These are phyloP conservation scores for Cantharis rustica DNA, from an alignment of 2,888 invertebrate genomes.

Conservation along the genomic window DNA sequence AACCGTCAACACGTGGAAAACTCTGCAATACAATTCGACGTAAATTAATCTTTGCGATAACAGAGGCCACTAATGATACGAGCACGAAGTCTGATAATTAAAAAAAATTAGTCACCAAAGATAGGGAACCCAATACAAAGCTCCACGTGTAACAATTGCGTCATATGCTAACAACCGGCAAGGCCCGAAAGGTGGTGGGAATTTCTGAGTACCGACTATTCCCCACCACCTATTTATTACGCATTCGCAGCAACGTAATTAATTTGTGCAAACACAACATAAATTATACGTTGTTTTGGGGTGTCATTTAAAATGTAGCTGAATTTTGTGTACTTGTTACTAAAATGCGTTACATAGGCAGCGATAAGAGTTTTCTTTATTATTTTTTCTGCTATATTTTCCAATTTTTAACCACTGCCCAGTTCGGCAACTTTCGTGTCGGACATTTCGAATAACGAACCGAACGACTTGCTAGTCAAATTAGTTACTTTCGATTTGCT, in stretches of 20 bases:
- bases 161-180: slow-evolving; percentile 27
- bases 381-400: slow-evolving; percentile 10
- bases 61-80: background rate
- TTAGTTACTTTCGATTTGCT: slow-evolving; percentile 12
- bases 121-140: slow-evolving; percentile 14
- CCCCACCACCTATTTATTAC: slow-evolving; percentile 5
- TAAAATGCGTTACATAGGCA: background rate
- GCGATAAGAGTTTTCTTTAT: background rate
- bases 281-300: background rate
- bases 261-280: background rate
- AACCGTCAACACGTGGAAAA: background rate
- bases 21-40: background rate
- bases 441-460: slow-evolving; percentile 19
- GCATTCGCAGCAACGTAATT: background rate
- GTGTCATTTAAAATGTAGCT: background rate
- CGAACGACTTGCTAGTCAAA: slow-evolving; percentile 23
- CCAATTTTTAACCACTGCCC: slow-evolving; percentile 4
- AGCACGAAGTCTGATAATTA: background rate
- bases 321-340: background rate
- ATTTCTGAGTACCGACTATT: background rate
- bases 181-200: slow-evolving; percentile 27
- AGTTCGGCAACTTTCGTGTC: slow-evolving; percentile 20
- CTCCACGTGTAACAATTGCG: slow-evolving; percentile 31
- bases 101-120: slow-evolving; percentile 27
- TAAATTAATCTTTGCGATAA: background rate